Evolutionary conservation across 2,888 invertebrate species (phyloP), one percentile per base, ranked within the genome.

Genomic region (Eilema griseolum): DNA sequence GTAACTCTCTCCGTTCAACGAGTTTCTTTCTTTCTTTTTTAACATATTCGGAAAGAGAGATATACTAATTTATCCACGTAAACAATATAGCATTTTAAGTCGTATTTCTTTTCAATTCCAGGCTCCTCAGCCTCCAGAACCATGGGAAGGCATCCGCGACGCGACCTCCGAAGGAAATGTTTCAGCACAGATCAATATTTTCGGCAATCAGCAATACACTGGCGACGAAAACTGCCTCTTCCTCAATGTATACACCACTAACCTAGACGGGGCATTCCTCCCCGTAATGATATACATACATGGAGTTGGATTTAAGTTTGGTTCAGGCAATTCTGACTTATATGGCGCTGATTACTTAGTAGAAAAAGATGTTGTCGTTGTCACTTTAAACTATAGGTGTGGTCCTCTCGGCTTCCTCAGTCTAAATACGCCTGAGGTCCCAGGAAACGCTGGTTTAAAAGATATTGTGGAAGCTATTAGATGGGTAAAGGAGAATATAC

Each of bases 161-260:
- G 97, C 97, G 0, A 96, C 96, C 0, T 91, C 96, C 2, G 97
- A 97, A 86, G 95, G 96, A 4, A 95, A 96, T 41, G 93, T 96
- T 1, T 96, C 96, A 77, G 96, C 96, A 0, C 97, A 97, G 87
- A 83, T 95, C 0, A 95, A 96, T 72, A 81, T 85, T 0, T 82
- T 92, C 20, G 80, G 88, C n/a, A 82, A 90, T 70, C 93, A 95
- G 64, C 81, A 90, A 5, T 94, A 94, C 72, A 83, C 90, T 0
- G 97, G 97, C 0, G 93, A 90, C 66, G 97, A 97, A 80, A 97
- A 97, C 88, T 97, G 97, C 80, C 94, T 97, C 0, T 97, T 96
- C 86, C 91, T 97, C 3, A 97, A 97, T 85, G 95, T 97, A 0
- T 97, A 96, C 89, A 96, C 96, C 0, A 96, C 97, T 0, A 95